Evolutionary conservation across 2,113 vertebrate species (phyloP).

Genomic region (Myocastor coypus): DNA sequence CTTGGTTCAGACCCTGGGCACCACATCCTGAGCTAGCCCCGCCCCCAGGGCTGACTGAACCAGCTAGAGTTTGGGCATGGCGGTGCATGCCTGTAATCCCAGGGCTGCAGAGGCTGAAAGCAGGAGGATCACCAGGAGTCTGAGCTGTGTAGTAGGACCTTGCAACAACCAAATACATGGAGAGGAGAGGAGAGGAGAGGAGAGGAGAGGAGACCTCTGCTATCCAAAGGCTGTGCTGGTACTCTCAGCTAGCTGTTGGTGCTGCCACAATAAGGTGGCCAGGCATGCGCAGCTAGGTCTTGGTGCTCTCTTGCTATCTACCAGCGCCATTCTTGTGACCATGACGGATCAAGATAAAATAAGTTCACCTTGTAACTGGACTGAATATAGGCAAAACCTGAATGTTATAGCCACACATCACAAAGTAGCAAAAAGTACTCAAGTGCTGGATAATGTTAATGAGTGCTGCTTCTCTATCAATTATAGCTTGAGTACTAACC

Average conservation of each 20-base stretch:
- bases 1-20: too few species aligned
- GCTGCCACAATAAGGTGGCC: not conserved
- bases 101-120: too few species aligned
- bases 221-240: not conserved
- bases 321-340: constrained; percentile 4
- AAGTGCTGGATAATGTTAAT: not conserved
- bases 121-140: too few species aligned
- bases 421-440: not conserved
- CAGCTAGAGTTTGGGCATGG: too few species aligned
- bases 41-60: too few species aligned
- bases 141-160: too few species aligned
- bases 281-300: not conserved
- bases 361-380: not conserved
- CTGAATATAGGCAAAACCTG: constrained; percentile 1
- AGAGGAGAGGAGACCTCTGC: not conserved
- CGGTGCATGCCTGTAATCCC: too few species aligned
- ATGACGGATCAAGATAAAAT: not conserved
- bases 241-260: not conserved
- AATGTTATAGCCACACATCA: not conserved
- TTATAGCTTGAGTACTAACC: not conserved
- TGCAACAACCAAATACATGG: too few species aligned
- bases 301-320: not conserved
- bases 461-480: not conserved
- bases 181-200: too few species aligned
- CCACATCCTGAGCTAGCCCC: too few species aligned